These are phyloP conservation scores for Criorhina ranunculi DNA, from an alignment of 2,888 invertebrate genomes.

Conservation along the genomic window DNA sequence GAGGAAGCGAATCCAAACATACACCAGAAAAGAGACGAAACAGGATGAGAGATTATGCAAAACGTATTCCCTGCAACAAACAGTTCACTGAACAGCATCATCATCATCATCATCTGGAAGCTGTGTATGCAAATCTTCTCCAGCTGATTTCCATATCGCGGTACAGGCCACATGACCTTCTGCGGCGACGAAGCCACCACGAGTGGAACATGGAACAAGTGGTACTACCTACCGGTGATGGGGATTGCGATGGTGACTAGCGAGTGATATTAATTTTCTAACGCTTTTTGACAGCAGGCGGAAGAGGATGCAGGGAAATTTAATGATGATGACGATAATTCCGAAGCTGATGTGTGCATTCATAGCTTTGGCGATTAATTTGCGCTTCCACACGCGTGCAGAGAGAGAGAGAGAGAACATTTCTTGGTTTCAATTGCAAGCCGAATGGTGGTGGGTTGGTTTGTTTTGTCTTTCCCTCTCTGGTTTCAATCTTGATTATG, in stretches of 20 bases:
- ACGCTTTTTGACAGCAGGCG: conserved; percentile 41
- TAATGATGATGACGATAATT: conserved; percentile 75
- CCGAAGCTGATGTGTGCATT: conserved; percentile 69
- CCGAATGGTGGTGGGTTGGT: conserved; percentile 9
- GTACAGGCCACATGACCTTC: conserved; percentile 58
- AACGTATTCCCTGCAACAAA: conserved; percentile 23
- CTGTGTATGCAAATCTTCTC: conserved; percentile 52
- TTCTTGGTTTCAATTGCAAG: conserved; percentile 21
- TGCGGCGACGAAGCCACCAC: conserved; percentile 43
- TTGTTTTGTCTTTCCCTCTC: conserved; percentile 8
- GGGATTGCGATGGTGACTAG: conserved; percentile 6
- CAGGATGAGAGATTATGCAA: conserved; percentile 69
- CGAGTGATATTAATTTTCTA: conserved; percentile 74
- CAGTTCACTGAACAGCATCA: conserved; percentile 62
- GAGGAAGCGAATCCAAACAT: conserved; percentile 3
- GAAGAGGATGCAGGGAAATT: conserved; percentile 53
- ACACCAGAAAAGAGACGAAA: conserved; percentile 57
- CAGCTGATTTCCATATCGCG: conserved; percentile 58
- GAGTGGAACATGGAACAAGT: conserved; percentile 60
- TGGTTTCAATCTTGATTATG: conserved; percentile 75
- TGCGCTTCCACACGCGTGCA: conserved; percentile 37
- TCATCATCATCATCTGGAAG: conserved; percentile 57
- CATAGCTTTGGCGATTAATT: conserved; percentile 65
- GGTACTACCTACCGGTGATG: conserved; percentile 60
- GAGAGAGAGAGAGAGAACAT: conserved; percentile 39